Evolutionary conservation across 2,113 vertebrate genomes (phyloP).

Genomic region (Malurus melanocephalus): DNA sequence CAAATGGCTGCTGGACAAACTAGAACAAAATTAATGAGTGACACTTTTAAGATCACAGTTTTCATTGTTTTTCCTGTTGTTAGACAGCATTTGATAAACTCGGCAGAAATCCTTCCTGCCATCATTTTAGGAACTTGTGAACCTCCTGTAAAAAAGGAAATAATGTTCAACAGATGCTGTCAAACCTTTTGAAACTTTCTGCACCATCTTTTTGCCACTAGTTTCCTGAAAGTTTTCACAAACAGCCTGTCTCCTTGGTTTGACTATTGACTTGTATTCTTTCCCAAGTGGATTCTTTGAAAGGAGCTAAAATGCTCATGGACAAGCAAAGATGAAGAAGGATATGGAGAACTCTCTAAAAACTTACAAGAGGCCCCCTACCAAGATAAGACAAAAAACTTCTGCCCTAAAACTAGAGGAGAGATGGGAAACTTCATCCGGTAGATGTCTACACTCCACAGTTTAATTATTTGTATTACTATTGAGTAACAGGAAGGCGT

Average conservation of each 20-base stretch:
- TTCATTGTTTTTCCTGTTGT: not conserved
- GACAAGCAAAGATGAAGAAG: not conserved
- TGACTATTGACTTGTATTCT: not conserved
- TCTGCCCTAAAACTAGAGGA: not conserved
- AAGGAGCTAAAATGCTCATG: not conserved
- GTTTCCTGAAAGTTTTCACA: not conserved
- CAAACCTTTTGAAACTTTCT: not conserved
- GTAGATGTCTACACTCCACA: not conserved
- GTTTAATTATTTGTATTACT: not conserved
- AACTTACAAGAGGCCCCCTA: not conserved
- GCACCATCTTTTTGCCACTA: not conserved
- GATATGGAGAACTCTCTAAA: not conserved
- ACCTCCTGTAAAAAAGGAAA: not conserved
- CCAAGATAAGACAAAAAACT: not conserved
- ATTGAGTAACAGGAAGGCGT: not conserved
- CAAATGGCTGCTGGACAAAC: not conserved
- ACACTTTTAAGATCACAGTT: not conserved
- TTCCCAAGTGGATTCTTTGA: not conserved
- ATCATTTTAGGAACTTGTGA: not conserved
- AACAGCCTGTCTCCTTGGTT: not conserved
- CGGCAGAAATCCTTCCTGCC: not conserved
- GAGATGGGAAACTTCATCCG: not conserved
- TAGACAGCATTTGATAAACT: not conserved
- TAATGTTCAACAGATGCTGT: not conserved
- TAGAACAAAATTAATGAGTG: not conserved